Evolutionary conservation across 2,113 vertebrate species (phyloP).

Genomic region (Mobula hypostoma): DNA sequence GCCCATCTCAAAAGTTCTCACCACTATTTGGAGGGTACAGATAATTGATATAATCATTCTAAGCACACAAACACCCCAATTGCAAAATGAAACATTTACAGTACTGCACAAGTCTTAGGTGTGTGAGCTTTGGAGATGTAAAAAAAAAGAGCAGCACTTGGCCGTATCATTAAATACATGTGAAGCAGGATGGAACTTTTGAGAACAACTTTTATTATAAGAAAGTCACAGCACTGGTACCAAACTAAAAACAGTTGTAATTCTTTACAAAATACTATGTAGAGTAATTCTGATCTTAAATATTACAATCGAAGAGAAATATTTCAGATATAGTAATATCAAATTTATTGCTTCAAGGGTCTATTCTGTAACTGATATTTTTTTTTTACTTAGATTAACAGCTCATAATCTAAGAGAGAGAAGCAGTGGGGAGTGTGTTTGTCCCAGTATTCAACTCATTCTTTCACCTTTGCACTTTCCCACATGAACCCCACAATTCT

Average conservation of each 20-base stretch:
- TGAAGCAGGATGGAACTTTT: not conserved
- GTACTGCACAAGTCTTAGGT: too few relatives aligned
- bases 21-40: not conserved
- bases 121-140: too few relatives aligned
- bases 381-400: not conserved
- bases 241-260: not conserved
- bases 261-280: not conserved
- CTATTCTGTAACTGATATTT: not conserved
- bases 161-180: not conserved
- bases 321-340: not conserved
- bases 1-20: conserved; percentile 23
- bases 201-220: not conserved
- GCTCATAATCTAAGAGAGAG: not conserved
- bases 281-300: not conserved
- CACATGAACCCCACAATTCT: too few relatives aligned
- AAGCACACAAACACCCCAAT: conserved; percentile 33
- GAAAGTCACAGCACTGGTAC: not conserved
- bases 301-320: not conserved
- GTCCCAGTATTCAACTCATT: too few relatives aligned
- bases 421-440: too few relatives aligned
- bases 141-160: not conserved
- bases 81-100: not conserved
- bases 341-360: not conserved
- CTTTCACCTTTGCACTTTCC: too few relatives aligned
- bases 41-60: not conserved